Evolutionary conservation across 2,888 invertebrate species (phyloP), one percentile per base, ranked within the genome.

Genomic region (Trachelus tabidus): DNA sequence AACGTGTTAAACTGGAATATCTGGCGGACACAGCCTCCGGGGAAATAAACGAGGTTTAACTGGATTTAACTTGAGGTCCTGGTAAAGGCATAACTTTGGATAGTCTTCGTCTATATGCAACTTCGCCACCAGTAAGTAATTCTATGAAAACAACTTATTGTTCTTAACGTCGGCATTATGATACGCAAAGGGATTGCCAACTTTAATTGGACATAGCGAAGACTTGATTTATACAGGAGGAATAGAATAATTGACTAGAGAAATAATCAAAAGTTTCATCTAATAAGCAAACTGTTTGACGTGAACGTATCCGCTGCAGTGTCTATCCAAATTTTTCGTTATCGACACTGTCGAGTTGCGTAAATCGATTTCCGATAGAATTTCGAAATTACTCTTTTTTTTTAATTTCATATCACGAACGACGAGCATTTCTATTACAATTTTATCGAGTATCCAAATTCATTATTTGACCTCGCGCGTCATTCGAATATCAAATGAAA

Each of bases 1-100:
- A 56, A 23, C 56, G 31, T 31, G 71, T 71, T 71, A 31, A 71
- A 34, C 71, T 71, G 12, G 71, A 31, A 71, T 34, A 71, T 71
- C 71, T 12, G 34, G 15, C 31, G 33, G 33, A 34, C 34, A 34
- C 15, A 33, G 71, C 71, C 71, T 34, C 34, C 31, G 4, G 71
- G 71, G 71, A 71, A 34, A 71, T 71, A 71, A 71, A 71, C 71
- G 71, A 23, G 34, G 33, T 34, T 71, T 31, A 34, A 71, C 71
- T 71, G 33, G 12, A 71, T 71, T 71, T 71, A 30, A 31, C 71
- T 71, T 31, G 31, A 71, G 23, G 23, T 56, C 56, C 56, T 23
- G 56, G 56, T 9, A 56, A 12, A 12, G 33, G 9, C 34, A 31
- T 71, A 71, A 71, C 31, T 33, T 71, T 71, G 71, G 71, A 71